Evolutionary conservation across 2,888 invertebrate species (phyloP).

Genomic region (Argyra leucocephala): DNA sequence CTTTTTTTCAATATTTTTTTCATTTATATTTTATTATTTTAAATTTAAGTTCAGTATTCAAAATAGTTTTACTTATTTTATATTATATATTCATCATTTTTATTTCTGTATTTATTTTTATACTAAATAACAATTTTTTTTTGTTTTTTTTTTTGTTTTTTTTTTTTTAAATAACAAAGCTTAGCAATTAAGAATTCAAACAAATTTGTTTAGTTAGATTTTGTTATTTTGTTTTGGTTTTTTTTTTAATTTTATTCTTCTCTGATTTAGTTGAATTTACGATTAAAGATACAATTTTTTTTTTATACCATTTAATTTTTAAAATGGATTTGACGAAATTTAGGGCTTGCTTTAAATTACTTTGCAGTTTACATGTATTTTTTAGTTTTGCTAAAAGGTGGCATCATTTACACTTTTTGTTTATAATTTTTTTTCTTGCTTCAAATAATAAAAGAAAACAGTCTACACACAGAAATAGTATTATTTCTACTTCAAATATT

Average conservation of each 20-base stretch:
- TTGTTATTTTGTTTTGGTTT: neutral
- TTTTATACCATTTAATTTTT: neutral
- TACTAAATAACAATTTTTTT: conserved; percentile 5
- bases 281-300: neutral
- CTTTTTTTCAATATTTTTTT: neutral
- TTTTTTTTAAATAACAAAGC: neutral
- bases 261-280: neutral
- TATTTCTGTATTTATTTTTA: neutral
- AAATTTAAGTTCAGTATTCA: neutral
- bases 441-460: no score
- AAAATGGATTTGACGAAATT: neutral
- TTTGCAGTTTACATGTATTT: neutral
- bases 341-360: neutral
- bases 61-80: neutral
- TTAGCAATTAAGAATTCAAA: neutral
- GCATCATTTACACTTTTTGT: no score
- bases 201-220: neutral
- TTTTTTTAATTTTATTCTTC: neutral
- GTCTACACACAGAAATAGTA: no score
- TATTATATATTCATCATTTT: neutral
- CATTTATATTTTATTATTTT: neutral
- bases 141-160: neutral
- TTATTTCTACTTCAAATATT: no score
- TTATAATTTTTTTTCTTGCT: neutral
- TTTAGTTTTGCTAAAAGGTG: neutral